These are phyloP conservation scores for Leptothorax acervorum DNA, from an alignment of 2,888 invertebrate species.

Conservation along the genomic window DNA sequence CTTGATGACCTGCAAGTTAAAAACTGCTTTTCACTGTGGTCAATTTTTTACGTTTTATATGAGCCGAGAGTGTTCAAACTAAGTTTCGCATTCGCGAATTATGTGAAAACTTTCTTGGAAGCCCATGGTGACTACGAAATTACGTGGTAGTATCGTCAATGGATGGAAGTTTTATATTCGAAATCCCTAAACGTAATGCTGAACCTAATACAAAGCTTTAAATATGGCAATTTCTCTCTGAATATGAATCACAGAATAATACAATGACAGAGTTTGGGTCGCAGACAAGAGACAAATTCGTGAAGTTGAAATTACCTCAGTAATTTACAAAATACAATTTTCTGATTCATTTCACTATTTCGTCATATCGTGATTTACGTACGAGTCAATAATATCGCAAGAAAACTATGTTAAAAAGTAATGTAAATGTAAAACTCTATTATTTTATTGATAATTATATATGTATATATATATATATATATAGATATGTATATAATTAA, in stretches of 20 bases:
- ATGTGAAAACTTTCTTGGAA: constrained; percentile 28
- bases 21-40: constrained; percentile 9
- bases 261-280: constrained; percentile 21
- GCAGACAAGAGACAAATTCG: constrained; percentile 29
- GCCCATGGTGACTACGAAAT: constrained; percentile 10
- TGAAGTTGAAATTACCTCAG: constrained; percentile 41
- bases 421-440: neutral
- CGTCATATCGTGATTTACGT: neutral
- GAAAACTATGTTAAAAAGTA: neutral
- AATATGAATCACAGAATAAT: constrained; percentile 55
- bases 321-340: neutral
- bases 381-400: neutral
- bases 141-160: constrained; percentile 13
- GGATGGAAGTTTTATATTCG: constrained; percentile 23
- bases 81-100: constrained; percentile 37
- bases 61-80: constrained; percentile 7
- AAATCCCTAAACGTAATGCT: neutral
- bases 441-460: too few relatives aligned
- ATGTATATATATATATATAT: too few relatives aligned
- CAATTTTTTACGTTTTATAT: constrained; percentile 30
- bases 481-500: too few relatives aligned
- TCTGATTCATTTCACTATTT: neutral
- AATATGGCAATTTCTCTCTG: constrained; percentile 51
- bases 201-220: constrained; percentile 32
- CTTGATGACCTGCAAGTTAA: constrained; percentile 16